Base-by-base conservation (phyloP, 2,113 vertebrate genomes). In the Lontra canadensis region DNA sequence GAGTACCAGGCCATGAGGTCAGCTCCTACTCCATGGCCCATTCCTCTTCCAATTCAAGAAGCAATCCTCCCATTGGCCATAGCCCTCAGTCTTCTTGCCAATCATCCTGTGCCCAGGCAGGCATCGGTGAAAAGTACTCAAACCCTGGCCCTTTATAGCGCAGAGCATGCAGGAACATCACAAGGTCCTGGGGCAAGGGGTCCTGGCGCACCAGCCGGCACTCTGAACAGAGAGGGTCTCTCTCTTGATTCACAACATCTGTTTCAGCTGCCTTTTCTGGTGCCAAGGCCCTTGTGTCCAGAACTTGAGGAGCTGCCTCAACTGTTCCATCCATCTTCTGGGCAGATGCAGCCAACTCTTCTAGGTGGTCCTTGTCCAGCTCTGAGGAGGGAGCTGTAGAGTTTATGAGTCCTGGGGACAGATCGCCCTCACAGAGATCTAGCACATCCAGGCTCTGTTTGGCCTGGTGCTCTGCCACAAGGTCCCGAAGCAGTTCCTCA, bases 161-260 rank as follows among this genome's bases (percentile, higher is more conserved):
- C 80, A 99, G 97, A 5, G 99, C 99, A 0, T 99, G 99, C 4
- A 99, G 99, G 95, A 99, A 99, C 99, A 99, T 99, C 94, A 99
- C 98, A 90, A 99, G 98, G 7, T 99, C 99, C 96, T 98, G 98
- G 83, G 99, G 99, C 14, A 99, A 99, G 0, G 99, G 99, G 97
- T 99, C 99, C 49, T 98, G 98, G 74, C 99, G 97, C 0, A 98
- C 97, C 0, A 98, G 97, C 93, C 98, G 99, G 97, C 99, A 99
- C 84, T 99, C 99, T 13, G 98, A 94, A 80, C 99, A 99, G 44
- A 99, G 98, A 49, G 98, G 98, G 95, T 99, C 99, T 98, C 97
- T 98, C 80, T 98, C 98, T 59, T 83, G 98, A 29, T 65, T 83
- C 1, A 31, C 9, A 55, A 89, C 86, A 52, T 85, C 61, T 0